Evolutionary conservation across 2,888 invertebrate species (phyloP).

Genomic region (Nomada goodeniana): DNA sequence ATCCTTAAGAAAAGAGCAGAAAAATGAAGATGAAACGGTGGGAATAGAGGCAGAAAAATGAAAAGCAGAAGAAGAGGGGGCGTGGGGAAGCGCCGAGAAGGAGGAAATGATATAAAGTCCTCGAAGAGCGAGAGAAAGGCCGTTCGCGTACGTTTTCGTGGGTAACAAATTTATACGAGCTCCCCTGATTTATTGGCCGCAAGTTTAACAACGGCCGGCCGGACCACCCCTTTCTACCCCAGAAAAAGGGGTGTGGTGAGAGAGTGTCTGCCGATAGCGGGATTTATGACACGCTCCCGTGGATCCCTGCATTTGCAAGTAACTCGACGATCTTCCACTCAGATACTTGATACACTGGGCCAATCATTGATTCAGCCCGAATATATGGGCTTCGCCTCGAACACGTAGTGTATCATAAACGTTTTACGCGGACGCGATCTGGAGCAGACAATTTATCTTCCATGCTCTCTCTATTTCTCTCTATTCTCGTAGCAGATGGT

Average conservation of each 20-base stretch:
- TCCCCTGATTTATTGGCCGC: constrained; percentile 80
- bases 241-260: constrained; percentile 69
- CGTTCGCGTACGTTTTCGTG: constrained; percentile 78
- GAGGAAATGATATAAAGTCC: constrained; percentile 6
- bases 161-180: constrained; percentile 82
- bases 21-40: background rate
- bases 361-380: constrained; percentile 63
- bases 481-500: constrained; percentile 5
- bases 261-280: constrained; percentile 74
- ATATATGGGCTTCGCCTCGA: constrained; percentile 43
- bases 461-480: background rate
- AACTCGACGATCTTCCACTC: constrained; percentile 66
- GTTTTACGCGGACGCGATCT: constrained; percentile 27
- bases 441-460: constrained; percentile 43
- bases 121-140: constrained; percentile 43
- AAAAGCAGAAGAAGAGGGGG: constrained; percentile 1
- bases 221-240: constrained; percentile 65
- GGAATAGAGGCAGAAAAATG: background rate
- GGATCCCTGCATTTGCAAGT: constrained; percentile 73
- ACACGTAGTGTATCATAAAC: constrained; percentile 38
- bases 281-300: constrained; percentile 79
- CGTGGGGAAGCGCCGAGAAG: constrained; percentile 8
- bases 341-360: constrained; percentile 62
- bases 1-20: constrained; percentile 13
- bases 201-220: constrained; percentile 80